phyloP scores from a whole-genome alignment of 2,888 invertebrate genomes.

The Leucoptera coffeella region DNA sequence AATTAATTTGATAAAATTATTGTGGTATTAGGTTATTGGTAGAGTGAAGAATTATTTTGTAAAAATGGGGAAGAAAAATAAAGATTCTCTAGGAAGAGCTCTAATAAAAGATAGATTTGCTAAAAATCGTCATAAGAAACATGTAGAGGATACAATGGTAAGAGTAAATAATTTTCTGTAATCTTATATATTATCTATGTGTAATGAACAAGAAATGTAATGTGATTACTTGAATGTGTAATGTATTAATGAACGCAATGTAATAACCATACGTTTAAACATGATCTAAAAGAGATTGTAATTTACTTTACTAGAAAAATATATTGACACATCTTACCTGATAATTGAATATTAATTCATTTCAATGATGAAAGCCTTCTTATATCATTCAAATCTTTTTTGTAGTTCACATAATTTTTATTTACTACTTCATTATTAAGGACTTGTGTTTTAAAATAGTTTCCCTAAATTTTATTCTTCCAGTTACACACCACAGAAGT shows the following conservation, averaged over 20 bases:
- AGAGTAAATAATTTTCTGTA: slow-evolving; percentile 7
- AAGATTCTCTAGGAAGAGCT: slow-evolving; percentile 59
- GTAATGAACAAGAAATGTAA: neutral
- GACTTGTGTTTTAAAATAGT: neutral
- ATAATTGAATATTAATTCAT: no score
- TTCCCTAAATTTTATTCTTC: slow-evolving; percentile 7
- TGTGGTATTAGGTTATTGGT: neutral
- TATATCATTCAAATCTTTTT: no score
- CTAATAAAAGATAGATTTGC: slow-evolving; percentile 73
- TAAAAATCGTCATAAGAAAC: slow-evolving; percentile 54
- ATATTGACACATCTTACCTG: no score
- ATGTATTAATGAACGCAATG: slow-evolving; percentile 7
- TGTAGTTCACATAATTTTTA: no score
- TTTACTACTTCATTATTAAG: no score
- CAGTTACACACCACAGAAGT: slow-evolving; percentile 82
- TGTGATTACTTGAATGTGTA: no score
- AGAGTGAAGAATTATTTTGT: neutral
- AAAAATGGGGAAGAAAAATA: slow-evolving; percentile 71
- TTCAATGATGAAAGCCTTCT: no score
- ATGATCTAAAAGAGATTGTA: no score
- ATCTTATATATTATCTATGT: neutral
- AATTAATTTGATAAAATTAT: neutral
- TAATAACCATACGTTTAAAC: slow-evolving; percentile 4
- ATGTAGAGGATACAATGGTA: slow-evolving; percentile 71
- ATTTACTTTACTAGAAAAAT: no score